These are phyloP conservation scores for Apotomis turbidana DNA, from an alignment of 2,888 invertebrate genomes.

Conservation along the genomic window DNA sequence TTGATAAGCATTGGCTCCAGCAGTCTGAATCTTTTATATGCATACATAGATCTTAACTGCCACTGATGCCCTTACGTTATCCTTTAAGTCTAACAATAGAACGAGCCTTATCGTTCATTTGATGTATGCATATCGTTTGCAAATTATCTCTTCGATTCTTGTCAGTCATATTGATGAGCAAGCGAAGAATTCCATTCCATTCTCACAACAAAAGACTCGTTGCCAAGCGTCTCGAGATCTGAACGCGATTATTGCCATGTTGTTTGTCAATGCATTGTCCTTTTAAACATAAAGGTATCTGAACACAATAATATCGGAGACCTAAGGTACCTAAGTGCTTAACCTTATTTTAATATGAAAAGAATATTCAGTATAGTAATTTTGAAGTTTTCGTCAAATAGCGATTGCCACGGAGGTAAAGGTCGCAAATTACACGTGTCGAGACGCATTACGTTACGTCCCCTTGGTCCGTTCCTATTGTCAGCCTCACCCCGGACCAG, in stretches of 20 bases:
- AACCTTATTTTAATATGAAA: conserved; percentile 32
- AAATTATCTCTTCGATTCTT: neutral
- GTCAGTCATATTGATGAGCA: conserved; percentile 1
- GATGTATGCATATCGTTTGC: neutral
- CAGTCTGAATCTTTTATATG: no score
- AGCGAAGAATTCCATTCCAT: conserved; percentile 14
- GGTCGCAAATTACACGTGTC: conserved; percentile 63
- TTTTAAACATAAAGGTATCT: conserved; percentile 28
- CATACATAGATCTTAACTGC: no score
- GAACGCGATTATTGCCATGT: conserved; percentile 13
- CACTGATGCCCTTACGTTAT: no score
- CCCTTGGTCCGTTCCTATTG: conserved; percentile 49
- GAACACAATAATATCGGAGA: conserved; percentile 24
- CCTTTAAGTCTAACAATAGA: no score
- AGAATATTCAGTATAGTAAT: conserved; percentile 20
- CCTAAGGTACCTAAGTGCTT: conserved; percentile 5
- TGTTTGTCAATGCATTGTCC: conserved; percentile 32
- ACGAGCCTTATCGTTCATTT: no score
- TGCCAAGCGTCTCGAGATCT: conserved; percentile 23
- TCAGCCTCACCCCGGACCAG: conserved; percentile 38
- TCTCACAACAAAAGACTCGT: conserved; percentile 28
- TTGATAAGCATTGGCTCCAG: no score
- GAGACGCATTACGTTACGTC: conserved; percentile 20
- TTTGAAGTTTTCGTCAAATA: conserved; percentile 21
- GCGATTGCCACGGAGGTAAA: conserved; percentile 62